Evolutionary conservation across 2,888 invertebrate species (phyloP).

Genomic region (Onchidella celtica): DNA sequence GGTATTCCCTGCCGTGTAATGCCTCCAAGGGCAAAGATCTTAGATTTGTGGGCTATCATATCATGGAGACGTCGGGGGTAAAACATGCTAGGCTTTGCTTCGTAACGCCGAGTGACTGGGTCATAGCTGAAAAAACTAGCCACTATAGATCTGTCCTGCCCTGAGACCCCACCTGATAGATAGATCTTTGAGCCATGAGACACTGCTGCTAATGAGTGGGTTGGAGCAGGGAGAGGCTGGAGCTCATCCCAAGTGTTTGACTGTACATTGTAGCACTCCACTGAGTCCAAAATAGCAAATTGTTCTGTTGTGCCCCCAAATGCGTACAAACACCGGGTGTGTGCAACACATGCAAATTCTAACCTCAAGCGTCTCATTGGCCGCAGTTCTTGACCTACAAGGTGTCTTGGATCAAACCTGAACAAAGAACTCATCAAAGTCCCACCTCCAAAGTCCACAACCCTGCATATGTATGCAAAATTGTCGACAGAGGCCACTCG

Average conservation of each 20-base stretch:
- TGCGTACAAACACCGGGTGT: conserved; percentile 71
- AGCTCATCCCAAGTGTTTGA: conserved; percentile 77
- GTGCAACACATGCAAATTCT: conserved; percentile 76
- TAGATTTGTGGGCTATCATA: conserved; percentile 71
- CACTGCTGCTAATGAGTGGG: conserved; percentile 75
- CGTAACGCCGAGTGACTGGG: conserved; percentile 70
- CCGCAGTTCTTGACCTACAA: conserved; percentile 74
- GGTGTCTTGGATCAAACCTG: conserved; percentile 78
- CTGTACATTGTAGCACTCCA: conserved; percentile 76
- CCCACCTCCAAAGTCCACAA: conserved; percentile 80
- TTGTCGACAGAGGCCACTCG: conserved; percentile 76
- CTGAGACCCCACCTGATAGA: conserved; percentile 76
- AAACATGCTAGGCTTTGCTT: conserved; percentile 74
- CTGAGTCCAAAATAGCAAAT: conserved; percentile 75
- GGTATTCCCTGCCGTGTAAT: conserved; percentile 76
- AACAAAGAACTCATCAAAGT: conserved; percentile 77
- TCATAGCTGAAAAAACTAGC: conserved; percentile 72
- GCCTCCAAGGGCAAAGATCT: conserved; percentile 77
- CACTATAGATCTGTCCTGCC: conserved; percentile 73
- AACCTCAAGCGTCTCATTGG: conserved; percentile 75
- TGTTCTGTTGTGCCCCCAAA: conserved; percentile 77
- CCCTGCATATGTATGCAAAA: conserved; percentile 77
- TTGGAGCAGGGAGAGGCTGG: conserved; percentile 72
- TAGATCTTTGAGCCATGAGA: conserved; percentile 71
- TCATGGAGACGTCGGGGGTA: conserved; percentile 78